Evolutionary conservation across 2,113 vertebrate genomes (phyloP).

Genomic region (Corydoras sp.): DNA sequence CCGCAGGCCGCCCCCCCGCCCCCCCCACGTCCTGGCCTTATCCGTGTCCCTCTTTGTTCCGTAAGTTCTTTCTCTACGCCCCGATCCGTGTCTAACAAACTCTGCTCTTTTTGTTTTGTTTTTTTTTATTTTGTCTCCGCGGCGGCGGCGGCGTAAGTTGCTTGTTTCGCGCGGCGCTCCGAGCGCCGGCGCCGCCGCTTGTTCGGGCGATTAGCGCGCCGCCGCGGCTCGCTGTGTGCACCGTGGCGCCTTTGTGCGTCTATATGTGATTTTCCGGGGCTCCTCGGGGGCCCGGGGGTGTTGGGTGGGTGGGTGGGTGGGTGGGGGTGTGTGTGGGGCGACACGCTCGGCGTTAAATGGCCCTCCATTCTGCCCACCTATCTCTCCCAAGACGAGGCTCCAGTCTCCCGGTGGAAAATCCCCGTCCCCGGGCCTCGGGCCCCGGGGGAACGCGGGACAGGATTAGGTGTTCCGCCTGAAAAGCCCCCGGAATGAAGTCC

Average conservation of each 20-base stretch:
- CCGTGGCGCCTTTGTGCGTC: constrained; percentile 23
- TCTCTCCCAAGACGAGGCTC: constrained; percentile 57
- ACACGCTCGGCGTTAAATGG: constrained; percentile 49
- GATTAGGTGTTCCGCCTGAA: constrained; percentile 68
- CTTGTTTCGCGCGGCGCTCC: constrained; percentile 51
- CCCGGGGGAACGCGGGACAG: constrained; percentile 33
- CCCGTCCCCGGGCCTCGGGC: constrained; percentile 53
- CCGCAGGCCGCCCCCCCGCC: constrained; percentile 3
- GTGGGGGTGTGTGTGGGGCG: neutral
- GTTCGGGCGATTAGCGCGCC: constrained; percentile 45
- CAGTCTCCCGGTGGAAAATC: constrained; percentile 51
- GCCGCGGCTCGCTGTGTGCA: constrained; percentile 29
- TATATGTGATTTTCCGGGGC: constrained; percentile 36
- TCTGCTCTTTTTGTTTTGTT: constrained; percentile 38
- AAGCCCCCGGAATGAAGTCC: constrained; percentile 66
- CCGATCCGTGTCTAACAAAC: constrained; percentile 56
- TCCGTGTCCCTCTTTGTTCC: constrained; percentile 44
- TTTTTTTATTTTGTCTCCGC: constrained; percentile 42
- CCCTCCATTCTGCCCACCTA: constrained; percentile 59
- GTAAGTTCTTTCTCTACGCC: constrained; percentile 45
- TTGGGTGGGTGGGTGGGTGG: too few relatives aligned
- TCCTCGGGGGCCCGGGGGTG: constrained; percentile 43
- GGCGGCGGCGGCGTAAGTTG: constrained; percentile 43
- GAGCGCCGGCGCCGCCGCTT: constrained; percentile 45
- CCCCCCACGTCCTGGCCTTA: constrained; percentile 43